Evolutionary conservation across 2,797 vertebrate genomes (phyloP), one percentile per base, ranked within the genome.

Genomic region (Malurus splendens): DNA sequence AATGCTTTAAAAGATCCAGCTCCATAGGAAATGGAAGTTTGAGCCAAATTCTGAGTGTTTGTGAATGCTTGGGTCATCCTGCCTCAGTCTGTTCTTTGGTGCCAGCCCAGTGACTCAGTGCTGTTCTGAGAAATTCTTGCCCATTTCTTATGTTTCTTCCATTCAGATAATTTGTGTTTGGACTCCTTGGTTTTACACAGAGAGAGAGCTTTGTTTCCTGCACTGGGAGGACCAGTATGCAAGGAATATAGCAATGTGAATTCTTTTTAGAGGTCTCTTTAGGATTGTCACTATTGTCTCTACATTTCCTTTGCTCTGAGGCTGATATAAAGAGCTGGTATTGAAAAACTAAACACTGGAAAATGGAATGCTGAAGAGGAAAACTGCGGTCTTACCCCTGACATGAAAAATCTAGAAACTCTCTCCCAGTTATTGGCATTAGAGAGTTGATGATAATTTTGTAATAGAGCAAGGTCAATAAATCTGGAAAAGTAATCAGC

Each of bases 401-500:
- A n/a, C 10, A 22, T 20, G 15, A 88, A 32, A 55, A 51, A 83
- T 77, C 60, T 59, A 55, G 38, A 51, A 77, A 59, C 25, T 78
- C 7, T 74, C 27, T 67, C 81, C 32, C 27, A 62, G 7, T 45
- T 74, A 41, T 9, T n/a, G 41, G 16, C 17, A 28, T 86, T 39
- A 56, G 54, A 60, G 23, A 78, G 10, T 44, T 80, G 41, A 42
- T 65, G 33, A 83, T 39, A 50, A 59, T 85, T 72, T 80, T 77
- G 2, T 71, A 60, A 55, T 9, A 71, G 18, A 86, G 5, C 20
- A 39, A 92, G 67, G 54, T 36, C 45, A 74, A 27, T 75, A 25
- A 47, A 78, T 71, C 70, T 89, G 87, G 54, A 67, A 60, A 89
- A 93, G 45, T 17, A 86, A 92, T 92, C 71, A 78, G 4, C 30